Conservation (phyloP, 37 sponge, comb jelly and placozoan genomes). For the Theonella swinhoei region DNA sequence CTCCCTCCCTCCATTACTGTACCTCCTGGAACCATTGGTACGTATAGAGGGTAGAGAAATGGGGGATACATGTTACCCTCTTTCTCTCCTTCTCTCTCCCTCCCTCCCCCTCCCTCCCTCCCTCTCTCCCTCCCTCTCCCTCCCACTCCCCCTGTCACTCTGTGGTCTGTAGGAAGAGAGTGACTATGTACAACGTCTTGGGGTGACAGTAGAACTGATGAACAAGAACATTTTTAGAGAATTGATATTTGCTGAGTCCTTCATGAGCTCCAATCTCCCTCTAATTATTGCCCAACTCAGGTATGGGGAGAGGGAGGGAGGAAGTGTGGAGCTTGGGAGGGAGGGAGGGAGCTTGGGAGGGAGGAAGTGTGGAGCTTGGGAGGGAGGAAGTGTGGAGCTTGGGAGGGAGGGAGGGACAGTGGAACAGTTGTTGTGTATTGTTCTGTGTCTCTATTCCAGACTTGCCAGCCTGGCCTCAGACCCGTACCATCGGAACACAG, state of each 20-base stretch:
- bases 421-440: no score
- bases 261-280: conserved; percentile 85
- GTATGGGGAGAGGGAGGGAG: conserved; percentile 29
- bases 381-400: no score
- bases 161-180: conserved; percentile 83
- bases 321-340: no score
- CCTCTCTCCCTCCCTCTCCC: conserved; percentile 12
- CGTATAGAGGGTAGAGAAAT: neutral
- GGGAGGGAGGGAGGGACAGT: no score
- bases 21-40: conserved; percentile 76
- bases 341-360: no score
- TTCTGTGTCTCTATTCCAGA: conserved; percentile 4
- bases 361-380: no score
- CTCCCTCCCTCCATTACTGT: conserved; percentile 69
- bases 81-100: neutral
- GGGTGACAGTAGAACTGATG: conserved; percentile 82
- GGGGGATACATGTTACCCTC: neutral
- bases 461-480: conserved; percentile 75
- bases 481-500: conserved; percentile 51
- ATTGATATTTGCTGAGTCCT: conserved; percentile 85
- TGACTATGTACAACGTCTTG: conserved; percentile 59
- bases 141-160: neutral
- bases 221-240: conserved; percentile 90
- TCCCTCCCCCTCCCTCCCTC: neutral
- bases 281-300: conserved; percentile 78